Evolutionary conservation across 1,140 invertebrate genomes (phyloP).

Genomic region (Thaumatotibia leucotreta): DNA sequence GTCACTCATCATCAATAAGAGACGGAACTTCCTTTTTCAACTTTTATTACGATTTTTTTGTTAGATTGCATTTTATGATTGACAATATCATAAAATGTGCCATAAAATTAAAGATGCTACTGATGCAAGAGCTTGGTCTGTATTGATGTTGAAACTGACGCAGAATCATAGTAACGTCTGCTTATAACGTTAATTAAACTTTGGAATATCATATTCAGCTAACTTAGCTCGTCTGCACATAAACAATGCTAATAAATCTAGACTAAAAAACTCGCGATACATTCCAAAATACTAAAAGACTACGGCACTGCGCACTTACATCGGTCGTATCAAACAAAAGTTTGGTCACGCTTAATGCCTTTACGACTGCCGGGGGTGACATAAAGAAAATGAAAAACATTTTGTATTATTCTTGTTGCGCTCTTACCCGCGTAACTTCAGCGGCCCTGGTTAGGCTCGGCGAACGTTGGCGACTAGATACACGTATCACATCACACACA

Average conservation of each 20-base stretch:
- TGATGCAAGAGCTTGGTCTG: too few relatives aligned
- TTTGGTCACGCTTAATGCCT: conserved; percentile 89
- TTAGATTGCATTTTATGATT: too few relatives aligned
- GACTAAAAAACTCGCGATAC: conserved; percentile 12
- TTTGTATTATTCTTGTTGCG: conserved; percentile 79
- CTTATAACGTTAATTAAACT: too few relatives aligned
- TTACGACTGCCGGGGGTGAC: conserved; percentile 88
- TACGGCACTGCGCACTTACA: conserved; percentile 60
- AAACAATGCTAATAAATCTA: background rate
- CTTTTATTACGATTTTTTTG: too few relatives aligned
- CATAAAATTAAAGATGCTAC: too few relatives aligned
- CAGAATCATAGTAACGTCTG: too few relatives aligned
- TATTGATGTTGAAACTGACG: too few relatives aligned
- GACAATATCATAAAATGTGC: too few relatives aligned
- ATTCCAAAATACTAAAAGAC: conserved; percentile 26
- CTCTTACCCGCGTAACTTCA: conserved; percentile 70
- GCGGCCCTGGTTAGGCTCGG: conserved; percentile 49
- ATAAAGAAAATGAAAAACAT: conserved; percentile 93
- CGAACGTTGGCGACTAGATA: conserved; percentile 28
- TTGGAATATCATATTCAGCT: too few relatives aligned
- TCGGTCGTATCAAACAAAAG: conserved; percentile 77
- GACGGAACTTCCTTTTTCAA: too few relatives aligned
- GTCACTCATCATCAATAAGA: too few relatives aligned
- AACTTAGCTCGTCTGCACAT: background rate
- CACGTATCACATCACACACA: too few relatives aligned